Evolutionary conservation across 2,113 vertebrate genomes (phyloP).

Genomic region (Chrysochloris asiatica): DNA sequence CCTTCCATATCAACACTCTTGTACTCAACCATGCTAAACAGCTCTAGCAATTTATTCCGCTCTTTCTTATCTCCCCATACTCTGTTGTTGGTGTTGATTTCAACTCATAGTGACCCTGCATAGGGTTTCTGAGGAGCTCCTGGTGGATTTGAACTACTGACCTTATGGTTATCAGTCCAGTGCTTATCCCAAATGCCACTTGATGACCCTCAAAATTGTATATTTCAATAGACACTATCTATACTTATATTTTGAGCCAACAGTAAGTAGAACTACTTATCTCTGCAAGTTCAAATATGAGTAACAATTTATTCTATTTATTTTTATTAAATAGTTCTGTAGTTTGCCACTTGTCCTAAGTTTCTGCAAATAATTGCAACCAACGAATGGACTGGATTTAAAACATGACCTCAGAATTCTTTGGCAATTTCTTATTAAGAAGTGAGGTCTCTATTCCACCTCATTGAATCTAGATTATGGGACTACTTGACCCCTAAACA

Average conservation of each 20-base stretch:
- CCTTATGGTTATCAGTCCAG: too few species aligned
- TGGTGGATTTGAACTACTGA: too few species aligned
- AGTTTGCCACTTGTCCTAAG: background rate
- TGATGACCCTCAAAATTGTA: too few species aligned
- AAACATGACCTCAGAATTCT: background rate
- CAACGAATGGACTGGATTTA: background rate
- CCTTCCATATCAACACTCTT: background rate
- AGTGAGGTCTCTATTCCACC: background rate
- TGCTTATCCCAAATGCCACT: too few species aligned
- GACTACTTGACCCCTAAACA: background rate
- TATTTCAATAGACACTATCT: background rate
- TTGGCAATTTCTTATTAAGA: background rate
- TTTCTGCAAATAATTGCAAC: background rate
- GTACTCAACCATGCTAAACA: background rate
- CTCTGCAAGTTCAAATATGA: background rate
- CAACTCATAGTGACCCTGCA: too few species aligned
- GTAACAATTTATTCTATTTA: background rate
- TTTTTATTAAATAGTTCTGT: background rate
- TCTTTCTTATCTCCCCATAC: background rate
- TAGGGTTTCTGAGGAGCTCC: too few species aligned
- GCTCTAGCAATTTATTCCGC: background rate
- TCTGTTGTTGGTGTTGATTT: too few species aligned
- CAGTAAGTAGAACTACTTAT: background rate
- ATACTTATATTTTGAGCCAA: too few species aligned
- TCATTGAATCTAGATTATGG: background rate